Base-by-base conservation (phyloP, 2,797 vertebrate genomes). In the Sebastes melanostomus region DNA sequence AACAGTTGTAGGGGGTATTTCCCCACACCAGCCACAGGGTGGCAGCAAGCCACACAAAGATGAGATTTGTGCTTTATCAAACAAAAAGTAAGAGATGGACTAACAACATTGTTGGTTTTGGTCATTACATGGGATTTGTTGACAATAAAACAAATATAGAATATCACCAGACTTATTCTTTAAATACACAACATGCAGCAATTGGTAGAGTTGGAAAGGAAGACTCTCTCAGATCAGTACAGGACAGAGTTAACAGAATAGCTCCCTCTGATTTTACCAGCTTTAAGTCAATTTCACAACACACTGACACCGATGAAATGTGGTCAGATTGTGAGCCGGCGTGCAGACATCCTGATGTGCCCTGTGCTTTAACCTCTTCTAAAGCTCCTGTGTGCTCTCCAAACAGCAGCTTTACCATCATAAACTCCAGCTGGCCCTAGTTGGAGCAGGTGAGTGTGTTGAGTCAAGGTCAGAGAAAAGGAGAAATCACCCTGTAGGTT, bases 291-390 rank as follows among this genome's bases (percentile, higher is more conserved):
- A 1, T 42, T 42, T 55, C 14, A 13, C 22, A 60, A 8, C 58
- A 4, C 34, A 18, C 30, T 46, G 9, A 20, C 9, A 9, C 4
- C 8, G 4, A 9, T 20, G 24, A 32, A 50, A 60, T 2, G 59
- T 24, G n/a, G 25, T 34, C 18, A 16, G 29, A n/a, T 1, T 16
- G 38, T 12, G 36, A 50, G 72, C 4, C 24, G 61, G 5, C 10
- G 13, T 74, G 80, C 88, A 90, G 89, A 83, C 80, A 52, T 24
- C 79, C 72, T 83, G 82, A 86, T 81, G 29, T 81, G 75, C 81
- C 55, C 60, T 75, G 70, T 78, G 85, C 89, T 88, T 82, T 78
- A 77, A 82, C 78, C 80, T 85, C 34, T 70, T 32, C 6, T 12
- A 46, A 63, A 61, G 81, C 85, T 81, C 36, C 61, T 54, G 20